phyloP scores from a whole-genome alignment of 2,797 vertebrate genomes.

The Leuciscus waleckii region DNA sequence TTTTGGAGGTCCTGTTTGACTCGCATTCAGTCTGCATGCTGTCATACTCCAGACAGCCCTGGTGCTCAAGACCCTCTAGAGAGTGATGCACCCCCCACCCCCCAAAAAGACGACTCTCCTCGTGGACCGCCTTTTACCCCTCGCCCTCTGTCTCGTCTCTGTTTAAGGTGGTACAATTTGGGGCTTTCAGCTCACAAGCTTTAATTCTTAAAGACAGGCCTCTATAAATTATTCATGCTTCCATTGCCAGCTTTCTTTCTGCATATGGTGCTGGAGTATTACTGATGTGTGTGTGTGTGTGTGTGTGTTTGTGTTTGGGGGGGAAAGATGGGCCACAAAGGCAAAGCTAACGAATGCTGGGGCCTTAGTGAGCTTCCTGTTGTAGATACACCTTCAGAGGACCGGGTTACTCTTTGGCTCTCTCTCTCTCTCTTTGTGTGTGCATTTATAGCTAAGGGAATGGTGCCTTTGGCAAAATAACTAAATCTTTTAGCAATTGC shows the following conservation, averaged over 20 bases:
- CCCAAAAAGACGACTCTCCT: constrained; percentile 10
- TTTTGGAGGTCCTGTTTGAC: constrained; percentile 41
- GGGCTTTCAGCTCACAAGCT: constrained; percentile 78
- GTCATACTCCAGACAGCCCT: constrained; percentile 35
- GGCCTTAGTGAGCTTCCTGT: constrained; percentile 60
- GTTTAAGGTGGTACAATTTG: constrained; percentile 68
- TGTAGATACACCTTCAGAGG: constrained; percentile 61
- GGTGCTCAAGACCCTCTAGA: constrained; percentile 34
- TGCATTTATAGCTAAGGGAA: constrained; percentile 33
- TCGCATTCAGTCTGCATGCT: constrained; percentile 23
- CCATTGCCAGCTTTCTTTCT: constrained; percentile 73
- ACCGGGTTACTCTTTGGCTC: constrained; percentile 24
- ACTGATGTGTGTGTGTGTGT: constrained; percentile 51
- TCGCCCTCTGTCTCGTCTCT: constrained; percentile 46
- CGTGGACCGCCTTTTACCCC: constrained; percentile 10
- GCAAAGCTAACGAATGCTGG: constrained; percentile 59
- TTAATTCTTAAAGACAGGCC: constrained; percentile 81
- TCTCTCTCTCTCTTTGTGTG: constrained; percentile 25
- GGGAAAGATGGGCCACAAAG: constrained; percentile 60
- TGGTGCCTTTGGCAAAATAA: constrained; percentile 31
- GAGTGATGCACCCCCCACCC: constrained; percentile 4
- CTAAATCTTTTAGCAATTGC: constrained; percentile 12
- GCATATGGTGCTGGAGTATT: constrained; percentile 70
- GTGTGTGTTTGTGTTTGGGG: constrained; percentile 49
- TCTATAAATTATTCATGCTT: constrained; percentile 81